Evolutionary conservation across 1,140 invertebrate genomes (phyloP), one percentile per base, ranked within the genome.

Genomic region (Rhagoletis zephyria): DNA sequence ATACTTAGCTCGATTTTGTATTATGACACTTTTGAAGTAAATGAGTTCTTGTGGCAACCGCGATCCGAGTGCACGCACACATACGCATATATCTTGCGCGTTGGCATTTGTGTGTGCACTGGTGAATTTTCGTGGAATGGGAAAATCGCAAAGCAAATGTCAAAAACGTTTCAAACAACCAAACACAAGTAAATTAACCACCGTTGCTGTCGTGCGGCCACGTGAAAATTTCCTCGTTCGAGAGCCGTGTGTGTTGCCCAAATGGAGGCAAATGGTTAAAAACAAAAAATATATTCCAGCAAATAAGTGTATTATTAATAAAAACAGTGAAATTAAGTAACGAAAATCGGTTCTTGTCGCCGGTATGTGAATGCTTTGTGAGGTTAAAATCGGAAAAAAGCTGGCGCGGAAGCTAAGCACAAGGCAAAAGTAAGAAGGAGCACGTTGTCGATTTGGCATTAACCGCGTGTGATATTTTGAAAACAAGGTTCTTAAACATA

Each of bases 131-230:
- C 19, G 48, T 30, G 48, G 4, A 56, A 51, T 30, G 48, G 14
- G 14, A 16, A 74, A 48, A n/a, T 42, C 16, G 42, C 42, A 42
- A 74, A 74, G 30, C 64, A 74, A 74, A 14, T 81, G 74, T 81
- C 74, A 81, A 81, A 81, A 56, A 81, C 74, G 74, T 10, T 56
- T 56, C 1, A 81, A 30, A 56, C 16, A 56, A 48, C 14, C 16
- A 81, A 81, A 81, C 14, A 81, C 48, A 81, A 81, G 74, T 56
- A 42, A 81, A 81, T 81, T 81, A 77, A 81, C 45, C 74, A 81
- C 74, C 74, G 45, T 56, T 81, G n/a, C 74, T 56, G 74, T 81
- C 74, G 74, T 16, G 74, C 74, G 74, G 74, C 74, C 74, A 81
- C 74, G 74, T 81, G 74, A 81, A 81, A 9, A 81, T 81, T 81